Evolutionary conservation across 2,888 invertebrate species (phyloP).

Genomic region (Conops quadrifasciatus): DNA sequence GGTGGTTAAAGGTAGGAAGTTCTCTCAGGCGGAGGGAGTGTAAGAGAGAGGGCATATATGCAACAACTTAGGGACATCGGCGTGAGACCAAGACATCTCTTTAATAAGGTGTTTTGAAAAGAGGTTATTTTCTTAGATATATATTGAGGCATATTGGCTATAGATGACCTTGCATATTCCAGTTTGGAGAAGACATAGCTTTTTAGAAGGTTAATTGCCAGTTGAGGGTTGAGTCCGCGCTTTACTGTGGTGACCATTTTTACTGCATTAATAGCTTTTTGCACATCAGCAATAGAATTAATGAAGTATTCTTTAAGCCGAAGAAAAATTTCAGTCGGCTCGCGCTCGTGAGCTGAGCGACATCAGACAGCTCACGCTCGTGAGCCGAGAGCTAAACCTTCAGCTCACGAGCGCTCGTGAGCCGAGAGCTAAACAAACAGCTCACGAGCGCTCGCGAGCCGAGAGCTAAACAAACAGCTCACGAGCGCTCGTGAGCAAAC

Average conservation of each 20-base stretch:
- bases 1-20: neutral
- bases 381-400: too few species aligned
- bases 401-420: too few species aligned
- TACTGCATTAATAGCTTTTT: neutral
- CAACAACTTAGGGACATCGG: neutral
- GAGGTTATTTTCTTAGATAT: conserved; percentile 14
- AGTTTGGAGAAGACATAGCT: neutral
- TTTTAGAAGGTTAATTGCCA: neutral
- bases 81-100: conserved; percentile 10
- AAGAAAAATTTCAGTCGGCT: too few species aligned
- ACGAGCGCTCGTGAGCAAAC: too few species aligned
- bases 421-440: too few species aligned
- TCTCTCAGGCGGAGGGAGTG: conserved; percentile 12
- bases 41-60: neutral
- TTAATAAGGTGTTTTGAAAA: conserved; percentile 20
- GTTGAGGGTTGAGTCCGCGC: neutral
- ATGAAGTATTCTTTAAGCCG: neutral
- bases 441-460: too few species aligned
- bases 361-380: too few species aligned
- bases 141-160: neutral
- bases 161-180: neutral
- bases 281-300: too few species aligned
- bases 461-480: too few species aligned
- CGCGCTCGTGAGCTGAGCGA: too few species aligned
- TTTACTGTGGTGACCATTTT: conserved; percentile 16